These are phyloP conservation scores for Drosophila cardini DNA, from an alignment of 1,140 invertebrate genomes.

Conservation along the genomic window DNA sequence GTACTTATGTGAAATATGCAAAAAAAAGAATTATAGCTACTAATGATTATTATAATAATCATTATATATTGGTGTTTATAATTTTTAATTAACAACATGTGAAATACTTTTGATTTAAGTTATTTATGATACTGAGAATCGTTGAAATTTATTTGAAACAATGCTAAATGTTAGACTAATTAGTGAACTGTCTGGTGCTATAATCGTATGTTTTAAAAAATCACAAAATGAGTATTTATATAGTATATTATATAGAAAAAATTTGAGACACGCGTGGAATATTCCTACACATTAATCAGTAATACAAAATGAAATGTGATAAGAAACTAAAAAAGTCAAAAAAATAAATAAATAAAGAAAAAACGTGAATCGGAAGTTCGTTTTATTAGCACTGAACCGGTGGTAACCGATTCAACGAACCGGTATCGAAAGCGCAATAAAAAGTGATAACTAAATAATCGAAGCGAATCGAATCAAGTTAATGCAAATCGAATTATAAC, in stretches of 20 bases:
- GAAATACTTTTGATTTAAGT: constrained; percentile 8
- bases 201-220: constrained; percentile 23
- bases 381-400: neutral
- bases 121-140: constrained; percentile 4
- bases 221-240: too few species aligned
- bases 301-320: neutral
- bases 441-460: constrained; percentile 18
- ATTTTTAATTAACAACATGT: neutral
- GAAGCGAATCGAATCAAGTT: constrained; percentile 3
- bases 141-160: constrained; percentile 11
- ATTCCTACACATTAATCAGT: constrained; percentile 22
- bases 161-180: constrained; percentile 22
- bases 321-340: constrained; percentile 1
- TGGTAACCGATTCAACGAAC: constrained; percentile 18
- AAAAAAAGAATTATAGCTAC: neutral
- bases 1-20: neutral
- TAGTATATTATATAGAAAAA: constrained; percentile 14
- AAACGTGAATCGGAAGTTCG: constrained; percentile 34
- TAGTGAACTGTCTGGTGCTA: neutral
- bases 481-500: neutral
- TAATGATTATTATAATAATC: constrained; percentile 12
- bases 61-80: constrained; percentile 10
- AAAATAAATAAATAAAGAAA: neutral
- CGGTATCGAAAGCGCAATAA: neutral
- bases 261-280: constrained; percentile 25